Conservation (phyloP, 1,140 invertebrate species). For the Metopolophium dirhodum region DNA sequence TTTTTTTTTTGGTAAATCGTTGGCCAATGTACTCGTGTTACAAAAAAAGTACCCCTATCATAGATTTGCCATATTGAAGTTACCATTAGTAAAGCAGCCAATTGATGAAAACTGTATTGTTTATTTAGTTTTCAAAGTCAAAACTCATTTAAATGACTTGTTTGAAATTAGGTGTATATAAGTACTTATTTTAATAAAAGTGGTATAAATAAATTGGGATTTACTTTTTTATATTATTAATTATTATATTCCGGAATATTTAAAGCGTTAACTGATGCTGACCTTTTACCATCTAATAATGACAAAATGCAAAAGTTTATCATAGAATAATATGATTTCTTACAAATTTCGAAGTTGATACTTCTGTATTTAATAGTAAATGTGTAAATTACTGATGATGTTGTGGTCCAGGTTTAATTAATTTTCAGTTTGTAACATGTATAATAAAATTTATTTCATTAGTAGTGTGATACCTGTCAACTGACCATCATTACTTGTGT, state of each 20-base stretch:
- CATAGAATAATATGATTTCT: too few relatives aligned
- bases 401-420: neutral
- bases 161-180: too few relatives aligned
- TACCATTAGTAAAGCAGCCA: neutral
- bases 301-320: too few relatives aligned
- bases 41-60: neutral
- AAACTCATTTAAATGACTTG: too few relatives aligned
- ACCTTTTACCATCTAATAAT: too few relatives aligned
- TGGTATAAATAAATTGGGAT: neutral
- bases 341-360: too few relatives aligned
- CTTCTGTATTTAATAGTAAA: neutral
- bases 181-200: neutral
- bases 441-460: neutral
- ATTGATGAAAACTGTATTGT: neutral
- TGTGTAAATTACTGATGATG: neutral
- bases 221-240: neutral
- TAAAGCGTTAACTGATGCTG: too few relatives aligned
- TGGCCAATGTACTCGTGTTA: neutral
- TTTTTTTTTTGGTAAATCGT: neutral
- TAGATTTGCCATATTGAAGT: neutral
- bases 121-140: neutral
- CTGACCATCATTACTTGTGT: neutral
- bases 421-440: neutral
- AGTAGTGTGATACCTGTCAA: neutral
- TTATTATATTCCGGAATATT: neutral